Percentiles rank a stretch among this genome's conserved stretches.
Conservation (phyloP, 2,113 vertebrate genomes). For the Piprites chloris region DNA sequence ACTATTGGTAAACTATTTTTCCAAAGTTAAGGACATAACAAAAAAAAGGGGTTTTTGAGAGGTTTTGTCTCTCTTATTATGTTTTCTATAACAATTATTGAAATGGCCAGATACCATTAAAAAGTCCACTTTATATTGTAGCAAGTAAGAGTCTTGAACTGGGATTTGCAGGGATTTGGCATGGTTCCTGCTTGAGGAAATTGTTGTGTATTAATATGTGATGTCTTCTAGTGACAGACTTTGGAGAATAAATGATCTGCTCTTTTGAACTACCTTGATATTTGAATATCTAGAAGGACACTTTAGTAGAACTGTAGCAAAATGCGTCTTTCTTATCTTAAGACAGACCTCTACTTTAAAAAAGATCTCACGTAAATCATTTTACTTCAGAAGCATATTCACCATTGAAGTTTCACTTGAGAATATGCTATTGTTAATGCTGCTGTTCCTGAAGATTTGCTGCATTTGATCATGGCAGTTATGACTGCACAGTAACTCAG, state of each 20-base stretch:
- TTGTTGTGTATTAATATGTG: neutral
- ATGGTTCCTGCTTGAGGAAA: neutral
- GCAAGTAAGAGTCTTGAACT: neutral
- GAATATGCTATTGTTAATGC: neutral
- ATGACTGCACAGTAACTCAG: neutral
- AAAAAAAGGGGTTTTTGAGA: conserved; percentile 17
- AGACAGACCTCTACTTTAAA: neutral
- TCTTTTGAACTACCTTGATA: neutral
- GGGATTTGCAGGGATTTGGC: neutral
- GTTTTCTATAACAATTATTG: conserved; percentile 9
- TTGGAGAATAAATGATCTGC: neutral
- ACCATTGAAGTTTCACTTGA: neutral
- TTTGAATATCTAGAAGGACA: neutral
- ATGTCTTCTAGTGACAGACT: neutral
- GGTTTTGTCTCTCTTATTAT: neutral
- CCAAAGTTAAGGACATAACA: neutral
- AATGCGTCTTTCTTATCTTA: neutral
- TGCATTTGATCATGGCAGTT: neutral
- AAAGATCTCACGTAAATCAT: neutral
- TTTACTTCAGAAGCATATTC: neutral
- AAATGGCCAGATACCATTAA: neutral
- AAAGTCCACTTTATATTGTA: neutral
- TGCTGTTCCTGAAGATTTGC: neutral
- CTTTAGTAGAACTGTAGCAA: neutral
- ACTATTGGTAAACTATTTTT: conserved; percentile 23